Base-by-base conservation (phyloP, 2,888 invertebrate species). In the Cancer borealis region DNA sequence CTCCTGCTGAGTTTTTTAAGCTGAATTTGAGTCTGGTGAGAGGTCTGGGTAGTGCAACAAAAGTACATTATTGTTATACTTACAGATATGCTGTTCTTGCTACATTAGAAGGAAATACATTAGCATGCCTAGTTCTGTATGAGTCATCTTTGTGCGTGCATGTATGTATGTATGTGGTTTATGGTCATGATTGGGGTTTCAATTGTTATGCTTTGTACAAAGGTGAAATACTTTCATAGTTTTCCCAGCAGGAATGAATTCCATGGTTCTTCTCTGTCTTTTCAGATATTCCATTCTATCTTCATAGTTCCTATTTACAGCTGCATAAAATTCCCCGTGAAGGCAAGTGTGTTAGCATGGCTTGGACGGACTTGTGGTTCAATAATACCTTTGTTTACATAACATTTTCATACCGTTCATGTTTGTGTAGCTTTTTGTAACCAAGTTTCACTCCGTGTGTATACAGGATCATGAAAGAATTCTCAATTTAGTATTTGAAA, bases 231-330 rank as follows among this genome's bases (percentile, higher is more conserved):
- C n/a, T 39, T 3, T 66, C 4, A 39, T 39, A 39, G 39, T 39
- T 66, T n/a, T 49, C 39, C 45, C 17, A 45, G 60, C 66, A 66
- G 45, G 30, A 39, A 66, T 66, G 49, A 91, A 73, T 79, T n/a
- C 79, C 45, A 21, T 46, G 45, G 54, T 88, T 26, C 66, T 92
- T 84, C 47, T 88, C n/a, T 89, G 49, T 92, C 88, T 90, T 94
- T 94, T 94, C 94, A 94, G 94, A 94, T 94, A 94, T 94, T 94
- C 94, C 94, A 92, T 94, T 94, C 66, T 92, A 92, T 92, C 94
- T 94, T 91, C 94, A 92, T 92, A 94, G 92, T 92, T 94, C 94
- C 47, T 92, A 92, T 94, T 92, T 94, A 91, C 92, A 94, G 49
- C 94, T 92, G 45, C 90, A 90, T 47, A 94, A 79, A 84, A 47